These are phyloP conservation scores for Drosophila formosana DNA, from an alignment of 2,888 invertebrate species.

Conservation along the genomic window DNA sequence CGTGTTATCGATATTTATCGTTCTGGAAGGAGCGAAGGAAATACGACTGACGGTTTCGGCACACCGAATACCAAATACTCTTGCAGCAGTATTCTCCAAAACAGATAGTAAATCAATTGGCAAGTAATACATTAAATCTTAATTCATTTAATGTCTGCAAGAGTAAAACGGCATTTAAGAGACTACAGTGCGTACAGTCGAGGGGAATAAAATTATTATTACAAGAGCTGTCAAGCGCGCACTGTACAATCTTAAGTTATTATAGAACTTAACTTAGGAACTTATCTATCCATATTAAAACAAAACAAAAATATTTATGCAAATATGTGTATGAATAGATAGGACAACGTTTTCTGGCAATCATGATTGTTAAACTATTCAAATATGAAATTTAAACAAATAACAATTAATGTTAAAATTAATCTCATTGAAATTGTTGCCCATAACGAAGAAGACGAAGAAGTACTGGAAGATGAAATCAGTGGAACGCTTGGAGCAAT, in stretches of 20 bases:
- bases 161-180: background rate
- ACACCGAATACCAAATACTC: constrained; percentile 20
- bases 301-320: background rate
- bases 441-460: constrained; percentile 4
- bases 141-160: constrained; percentile 5
- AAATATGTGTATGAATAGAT: constrained; percentile 28
- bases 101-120: no score
- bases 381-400: constrained; percentile 7
- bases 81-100: constrained; percentile 6
- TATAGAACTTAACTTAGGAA: background rate
- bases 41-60: constrained; percentile 3
- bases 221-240: background rate
- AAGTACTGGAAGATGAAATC: background rate
- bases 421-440: constrained; percentile 7
- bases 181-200: constrained; percentile 18
- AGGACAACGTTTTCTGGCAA: constrained; percentile 43
- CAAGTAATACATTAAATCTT: no score
- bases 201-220: background rate
- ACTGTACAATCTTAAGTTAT: constrained; percentile 8
- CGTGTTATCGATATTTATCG: constrained; percentile 33
- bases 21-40: constrained; percentile 11
- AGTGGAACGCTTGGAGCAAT: constrained; percentile 49
- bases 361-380: constrained; percentile 50
- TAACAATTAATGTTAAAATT: background rate
- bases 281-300: background rate